Evolutionary conservation across 1,140 invertebrate species (phyloP).

Genomic region (Galleria mellonella): DNA sequence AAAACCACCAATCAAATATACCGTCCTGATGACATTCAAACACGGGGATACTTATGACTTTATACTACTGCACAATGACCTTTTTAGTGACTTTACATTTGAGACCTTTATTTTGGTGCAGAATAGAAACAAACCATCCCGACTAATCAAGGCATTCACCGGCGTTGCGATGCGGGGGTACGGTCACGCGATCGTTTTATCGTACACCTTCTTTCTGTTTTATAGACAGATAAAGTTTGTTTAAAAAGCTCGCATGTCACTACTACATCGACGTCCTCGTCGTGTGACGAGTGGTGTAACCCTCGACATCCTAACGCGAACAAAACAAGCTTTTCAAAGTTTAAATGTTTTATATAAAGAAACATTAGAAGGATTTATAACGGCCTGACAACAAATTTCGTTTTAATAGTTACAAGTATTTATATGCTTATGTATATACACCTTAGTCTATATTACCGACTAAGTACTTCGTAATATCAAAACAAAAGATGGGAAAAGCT

Average conservation of each 20-base stretch:
- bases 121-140: slow-evolving; percentile 14
- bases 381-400: neutral
- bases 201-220: slow-evolving; percentile 66
- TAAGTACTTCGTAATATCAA: too few relatives aligned
- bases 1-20: too few relatives aligned
- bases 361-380: neutral
- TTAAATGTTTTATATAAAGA: neutral
- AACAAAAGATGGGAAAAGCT: slow-evolving; percentile 17
- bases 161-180: slow-evolving; percentile 37
- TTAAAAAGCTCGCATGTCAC: slow-evolving; percentile 68
- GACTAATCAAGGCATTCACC: slow-evolving; percentile 58
- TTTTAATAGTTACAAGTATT: too few relatives aligned
- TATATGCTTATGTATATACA: too few relatives aligned
- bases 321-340: slow-evolving; percentile 18
- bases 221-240: slow-evolving; percentile 63
- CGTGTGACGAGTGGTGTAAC: slow-evolving; percentile 59
- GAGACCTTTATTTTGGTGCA: slow-evolving; percentile 5
- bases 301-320: slow-evolving; percentile 37
- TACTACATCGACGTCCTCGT: slow-evolving; percentile 51
- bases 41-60: neutral
- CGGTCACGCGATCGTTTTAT: slow-evolving; percentile 70
- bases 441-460: too few relatives aligned
- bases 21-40: too few relatives aligned
- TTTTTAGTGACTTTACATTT: neutral
- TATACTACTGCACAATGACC: neutral